A percentile compares a stretch with the other conserved stretches of the same genome.
phyloP scores from a whole-genome alignment of 2,113 vertebrate genomes.

The Danio rerio region DNA sequence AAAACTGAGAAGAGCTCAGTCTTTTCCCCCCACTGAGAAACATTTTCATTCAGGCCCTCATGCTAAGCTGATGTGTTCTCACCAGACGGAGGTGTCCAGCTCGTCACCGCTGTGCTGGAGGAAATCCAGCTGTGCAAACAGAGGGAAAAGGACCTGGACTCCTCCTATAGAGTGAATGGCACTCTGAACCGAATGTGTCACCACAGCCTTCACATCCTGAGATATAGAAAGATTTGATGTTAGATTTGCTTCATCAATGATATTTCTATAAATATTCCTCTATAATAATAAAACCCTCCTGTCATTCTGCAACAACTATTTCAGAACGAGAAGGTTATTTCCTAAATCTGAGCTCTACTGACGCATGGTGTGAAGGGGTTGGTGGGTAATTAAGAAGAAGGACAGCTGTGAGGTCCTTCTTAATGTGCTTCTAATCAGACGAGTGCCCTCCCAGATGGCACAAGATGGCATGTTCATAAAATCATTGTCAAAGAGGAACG shows the following conservation, averaged over 20 bases:
- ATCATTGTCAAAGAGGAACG: background rate
- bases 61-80: slow-evolving; percentile 56
- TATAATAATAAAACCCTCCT: background rate
- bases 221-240: slow-evolving; percentile 4
- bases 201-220: slow-evolving; percentile 96
- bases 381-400: background rate
- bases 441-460: background rate
- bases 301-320: slow-evolving; percentile 4
- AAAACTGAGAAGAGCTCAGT: slow-evolving; percentile 7
- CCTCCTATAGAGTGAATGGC: slow-evolving; percentile 97
- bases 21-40: slow-evolving; percentile 3
- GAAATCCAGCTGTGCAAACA: slow-evolving; percentile 96
- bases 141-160: slow-evolving; percentile 95
- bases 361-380: background rate
- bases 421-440: slow-evolving; percentile 22
- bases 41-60: background rate
- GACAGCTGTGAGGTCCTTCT: slow-evolving; percentile 15
- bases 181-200: slow-evolving; percentile 97
- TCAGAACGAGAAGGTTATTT: background rate
- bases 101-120: slow-evolving; percentile 86
- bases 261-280: background rate
- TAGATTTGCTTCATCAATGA: background rate
- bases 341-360: background rate
- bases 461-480: background rate
- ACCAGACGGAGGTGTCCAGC: slow-evolving; percentile 93